Percentiles rank a stretch among this genome's conserved stretches.
Conservation (phyloP, 2,113 vertebrate species). For the Trinectes maculatus region DNA sequence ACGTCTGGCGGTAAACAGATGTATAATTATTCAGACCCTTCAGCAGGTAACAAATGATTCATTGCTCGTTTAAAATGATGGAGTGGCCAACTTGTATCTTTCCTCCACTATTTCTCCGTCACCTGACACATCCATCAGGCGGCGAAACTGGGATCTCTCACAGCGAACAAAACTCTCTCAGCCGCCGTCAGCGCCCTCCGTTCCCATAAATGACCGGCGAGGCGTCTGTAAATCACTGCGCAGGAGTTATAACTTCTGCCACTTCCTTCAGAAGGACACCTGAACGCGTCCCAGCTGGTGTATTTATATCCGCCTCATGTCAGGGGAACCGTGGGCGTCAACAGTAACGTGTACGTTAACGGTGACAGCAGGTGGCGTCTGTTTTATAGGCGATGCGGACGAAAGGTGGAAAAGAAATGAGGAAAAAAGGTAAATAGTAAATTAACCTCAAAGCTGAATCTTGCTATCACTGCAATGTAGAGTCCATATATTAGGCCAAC, state of each 20-base stretch:
- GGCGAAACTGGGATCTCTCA: constrained; percentile 57
- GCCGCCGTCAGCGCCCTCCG: constrained; percentile 38
- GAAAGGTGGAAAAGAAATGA: neutral
- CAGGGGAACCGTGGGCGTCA: constrained; percentile 15
- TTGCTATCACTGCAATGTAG: neutral
- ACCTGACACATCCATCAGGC: constrained; percentile 62
- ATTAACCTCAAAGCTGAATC: too few relatives aligned
- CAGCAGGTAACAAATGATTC: constrained; percentile 62
- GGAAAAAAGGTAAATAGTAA: neutral
- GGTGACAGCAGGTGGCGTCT: neutral
- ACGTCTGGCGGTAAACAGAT: constrained; percentile 49
- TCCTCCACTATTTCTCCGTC: constrained; percentile 48
- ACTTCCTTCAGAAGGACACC: constrained; percentile 36
- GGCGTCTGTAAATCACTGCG: constrained; percentile 55
- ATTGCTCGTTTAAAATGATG: constrained; percentile 72
- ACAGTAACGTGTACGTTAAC: neutral
- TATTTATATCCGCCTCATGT: constrained; percentile 41
- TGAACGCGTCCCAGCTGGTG: constrained; percentile 19
- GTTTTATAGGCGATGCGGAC: too few relatives aligned
- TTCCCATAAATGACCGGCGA: constrained; percentile 48
- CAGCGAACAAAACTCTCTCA: constrained; percentile 58
- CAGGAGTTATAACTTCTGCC: constrained; percentile 32
- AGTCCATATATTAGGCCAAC: neutral
- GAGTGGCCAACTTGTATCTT: constrained; percentile 52
- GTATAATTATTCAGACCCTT: constrained; percentile 63